Base-by-base conservation (phyloP, 2,888 invertebrate species). In the Pristionchus maxplancki region DNA sequence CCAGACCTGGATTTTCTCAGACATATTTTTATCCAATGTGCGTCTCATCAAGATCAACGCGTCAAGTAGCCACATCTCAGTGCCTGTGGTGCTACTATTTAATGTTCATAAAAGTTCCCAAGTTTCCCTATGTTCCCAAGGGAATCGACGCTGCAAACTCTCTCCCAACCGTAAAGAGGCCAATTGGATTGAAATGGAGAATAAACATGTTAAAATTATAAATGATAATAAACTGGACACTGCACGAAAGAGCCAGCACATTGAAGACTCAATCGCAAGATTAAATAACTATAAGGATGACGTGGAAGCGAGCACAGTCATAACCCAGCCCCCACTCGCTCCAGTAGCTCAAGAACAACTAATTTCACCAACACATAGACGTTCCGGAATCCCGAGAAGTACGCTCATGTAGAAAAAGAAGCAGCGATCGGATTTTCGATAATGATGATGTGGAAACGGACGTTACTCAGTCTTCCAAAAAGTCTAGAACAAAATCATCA, bases 81-180 rank as follows among this genome's bases (percentile, higher is more conserved):
- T 11, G 11, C 37, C 44, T 6, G 40, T 74, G 5, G 74, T 44
- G 24, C 40, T 74, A 2, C 40, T 74, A 40, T 74, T 74, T 40
- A 74, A 74, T 28, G 24, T 74, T n/a, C 74, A 74, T n/a, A 74
- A 74, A 74, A 44, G 64, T 64, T 74, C 31, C 31, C 74, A n/a
- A n/a, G 31, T 64, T 44, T 74, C 15, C 40, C 17, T 40, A 15
- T 40, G 2, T 44, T n/a, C n/a, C 37, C 17, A 44, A 74, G 1
- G 2, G 74, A 74, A 44, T 17, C n/a, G 20, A 40, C 1, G 24
- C 44, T 74, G 74, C 24, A 24, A 40, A 40, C 20, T 74, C 44
- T 40, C 44, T 74, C 20, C 74, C 74, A n/a, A 64, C 24, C 67
- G 28, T 1, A 71, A 71, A 71, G 67, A 71, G 37, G 67, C 67